These are phyloP conservation scores for Coenonympha glycerion DNA, from an alignment of 2,888 invertebrate species.

Conservation along the genomic window DNA sequence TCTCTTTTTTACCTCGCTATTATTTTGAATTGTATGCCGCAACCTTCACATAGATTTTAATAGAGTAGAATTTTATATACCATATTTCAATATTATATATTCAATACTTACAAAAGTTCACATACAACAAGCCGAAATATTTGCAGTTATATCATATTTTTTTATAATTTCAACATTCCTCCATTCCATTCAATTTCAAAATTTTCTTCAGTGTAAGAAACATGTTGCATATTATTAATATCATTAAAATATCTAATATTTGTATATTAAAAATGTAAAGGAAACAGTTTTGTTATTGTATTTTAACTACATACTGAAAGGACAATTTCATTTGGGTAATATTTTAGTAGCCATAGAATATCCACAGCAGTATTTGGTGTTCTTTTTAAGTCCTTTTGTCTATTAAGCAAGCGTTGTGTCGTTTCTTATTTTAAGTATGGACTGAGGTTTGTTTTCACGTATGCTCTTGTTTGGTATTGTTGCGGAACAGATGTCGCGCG, in stretches of 20 bases:
- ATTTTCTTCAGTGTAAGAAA: no score
- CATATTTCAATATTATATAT: neutral
- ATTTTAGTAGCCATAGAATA: constrained; percentile 3
- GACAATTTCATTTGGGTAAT: neutral
- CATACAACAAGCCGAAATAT: no score
- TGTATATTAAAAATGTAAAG: no score
- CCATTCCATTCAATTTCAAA: no score
- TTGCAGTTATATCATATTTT: no score
- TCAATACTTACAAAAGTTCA: no score
- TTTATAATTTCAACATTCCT: no score
- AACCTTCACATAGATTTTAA: neutral
- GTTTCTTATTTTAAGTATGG: constrained; percentile 15
- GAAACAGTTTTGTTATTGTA: no score
- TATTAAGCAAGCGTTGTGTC: constrained; percentile 17
- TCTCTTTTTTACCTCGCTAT: neutral
- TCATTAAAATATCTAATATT: no score
- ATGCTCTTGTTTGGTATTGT: constrained; percentile 20
- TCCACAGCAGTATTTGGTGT: constrained; percentile 3
- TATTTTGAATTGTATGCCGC: neutral
- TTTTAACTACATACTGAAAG: no score
- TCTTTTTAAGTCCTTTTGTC: constrained; percentile 20
- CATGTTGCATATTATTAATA: no score
- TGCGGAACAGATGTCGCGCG: constrained; percentile 83
- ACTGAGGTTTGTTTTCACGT: constrained; percentile 13
- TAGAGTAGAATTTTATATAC: neutral